Base-by-base conservation (phyloP, 2,797 vertebrate species). In the Rhynchonycteris naso region DNA sequence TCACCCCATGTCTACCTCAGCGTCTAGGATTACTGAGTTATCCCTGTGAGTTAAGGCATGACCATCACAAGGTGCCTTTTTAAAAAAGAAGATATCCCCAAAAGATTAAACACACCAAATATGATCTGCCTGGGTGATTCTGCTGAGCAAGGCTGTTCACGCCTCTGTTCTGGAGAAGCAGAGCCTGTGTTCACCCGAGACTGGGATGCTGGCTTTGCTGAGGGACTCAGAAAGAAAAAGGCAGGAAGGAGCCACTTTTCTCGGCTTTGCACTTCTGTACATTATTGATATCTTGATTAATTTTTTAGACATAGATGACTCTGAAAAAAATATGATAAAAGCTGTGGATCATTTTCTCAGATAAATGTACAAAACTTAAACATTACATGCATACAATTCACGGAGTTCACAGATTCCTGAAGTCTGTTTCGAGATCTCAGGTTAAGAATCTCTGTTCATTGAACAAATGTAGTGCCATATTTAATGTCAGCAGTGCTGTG, bases 371-470 rank as follows among this genome's bases (percentile, higher is more conserved):
- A 56, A 75, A 66, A 74, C 21, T 16, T 50, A 76, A 84, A 47
- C 24, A 12, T 65, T 71, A 43, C 19, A 52, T 2, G 80, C 4
- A 14, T 58, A 38, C 21, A 68, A 56, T 81, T n/a, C 26, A 21
- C 63, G 58, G 47, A 24, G 8, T 72, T 68, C 78, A 66, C 7
- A 56, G 43, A 72, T n/a, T 78, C 43, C 47, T 82, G 47, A 91
- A 84, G 14, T 2, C 38, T 56, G 21, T 79, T 56, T 61, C 33
- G 38, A 47, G 18, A 72, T 35, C 4, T 13, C 9, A n/a, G 22
- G 69, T 52, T 68, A 79, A 82, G 71, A 65, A 65, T 90, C 52
- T 35, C 59, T 92, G 35, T 28, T 75, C 52, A 54, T 14, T 35
- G 75, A 78, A 35, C 26, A 82, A 82, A 54, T 50, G 26, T 52